Evolutionary conservation across 2,797 vertebrate genomes (phyloP), one percentile per base, ranked within the genome.

Genomic region (Helicolenus hilgendorfi): DNA sequence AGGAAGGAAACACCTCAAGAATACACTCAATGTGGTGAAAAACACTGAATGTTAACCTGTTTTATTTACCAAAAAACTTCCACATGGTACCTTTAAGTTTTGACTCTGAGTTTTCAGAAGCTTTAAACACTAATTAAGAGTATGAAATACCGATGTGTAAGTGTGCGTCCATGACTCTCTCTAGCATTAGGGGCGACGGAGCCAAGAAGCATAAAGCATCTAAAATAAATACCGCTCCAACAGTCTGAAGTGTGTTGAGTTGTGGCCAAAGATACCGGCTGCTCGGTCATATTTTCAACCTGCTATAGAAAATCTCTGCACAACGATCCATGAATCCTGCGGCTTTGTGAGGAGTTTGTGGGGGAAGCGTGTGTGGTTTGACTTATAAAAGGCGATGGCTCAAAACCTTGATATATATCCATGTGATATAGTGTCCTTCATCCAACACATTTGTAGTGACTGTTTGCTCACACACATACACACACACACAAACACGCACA

Each of bases 191-290:
- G 13, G 13, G 70, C 36, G 55, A 60, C 35, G 1, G 38, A 74
- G 79, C 90, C 83, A 88, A 89, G 60, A 77, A 76, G 53, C 76
- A 85, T 81, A 84, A 91, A 91, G 62, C 71, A 87, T 88, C 86
- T 87, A 70, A 80, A 85, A 91, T 85, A 85, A 89, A 88, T 45
- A 71, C 24, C 63, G 55, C 72, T 91, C 67, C 56, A 65, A 68
- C 79, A 59, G 76, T 87, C 69, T 89, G 70, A 79, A 63, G 81
- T 75, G 53, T 77, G 41, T 79, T 92, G 92, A 91, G 45, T 72
- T 86, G 89, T 80, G 65, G 87, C 90, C 83, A 89, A 14, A 2
- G 3, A 58, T 11, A 45, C 72, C 53, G 38, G 87, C 89, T 93
- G 90, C 77, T 76, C n/a, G 4, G 70, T 75, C 84, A 83, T 83